These are phyloP conservation scores for Bimastos eiseni DNA, from an alignment of 2,888 invertebrate genomes.

Conservation along the genomic window DNA sequence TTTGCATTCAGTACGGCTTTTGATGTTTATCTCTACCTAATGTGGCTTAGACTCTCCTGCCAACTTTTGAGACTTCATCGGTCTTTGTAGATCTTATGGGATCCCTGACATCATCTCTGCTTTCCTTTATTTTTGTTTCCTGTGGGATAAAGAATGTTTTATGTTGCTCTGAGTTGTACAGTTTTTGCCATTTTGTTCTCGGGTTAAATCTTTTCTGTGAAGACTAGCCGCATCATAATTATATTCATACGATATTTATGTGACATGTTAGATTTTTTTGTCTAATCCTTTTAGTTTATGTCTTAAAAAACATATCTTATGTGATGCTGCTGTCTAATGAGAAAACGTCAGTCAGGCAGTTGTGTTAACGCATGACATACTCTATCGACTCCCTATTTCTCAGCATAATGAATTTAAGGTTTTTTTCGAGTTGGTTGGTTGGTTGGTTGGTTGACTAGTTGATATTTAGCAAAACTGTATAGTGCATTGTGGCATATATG, in stretches of 20 bases:
- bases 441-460: no score
- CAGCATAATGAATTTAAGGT: no score
- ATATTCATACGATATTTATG: not conserved
- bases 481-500: no score
- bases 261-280: not conserved
- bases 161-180: not conserved
- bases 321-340: not conserved
- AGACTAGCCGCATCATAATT: not conserved
- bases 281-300: not conserved
- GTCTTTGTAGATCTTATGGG: not conserved
- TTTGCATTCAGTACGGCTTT: not conserved
- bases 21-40: not conserved
- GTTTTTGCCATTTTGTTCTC: not conserved
- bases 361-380: not conserved
- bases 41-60: not conserved
- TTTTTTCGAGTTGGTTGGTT: no score
- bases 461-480: no score
- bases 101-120: not conserved
- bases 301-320: not conserved
- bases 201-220: not conserved
- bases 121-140: not conserved
- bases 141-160: not conserved
- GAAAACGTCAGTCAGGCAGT: not conserved
- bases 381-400: no score
- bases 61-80: not conserved